Base-by-base conservation (phyloP, 2,113 vertebrate species). In the Orientallactaga bullata region DNA sequence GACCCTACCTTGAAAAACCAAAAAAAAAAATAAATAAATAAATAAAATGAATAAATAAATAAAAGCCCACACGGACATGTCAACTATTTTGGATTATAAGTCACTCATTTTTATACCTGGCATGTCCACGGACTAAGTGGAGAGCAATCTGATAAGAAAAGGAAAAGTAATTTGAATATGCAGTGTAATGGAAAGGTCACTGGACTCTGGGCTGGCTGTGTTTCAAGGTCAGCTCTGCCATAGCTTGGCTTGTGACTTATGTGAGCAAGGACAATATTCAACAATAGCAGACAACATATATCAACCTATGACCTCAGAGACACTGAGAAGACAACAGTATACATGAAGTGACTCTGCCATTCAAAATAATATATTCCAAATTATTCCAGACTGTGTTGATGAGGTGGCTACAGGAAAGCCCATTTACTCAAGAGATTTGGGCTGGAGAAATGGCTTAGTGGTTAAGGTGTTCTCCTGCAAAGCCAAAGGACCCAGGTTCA, bases 131-230 rank as follows among this genome's bases (percentile, higher is more conserved):
- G n/a, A n/a, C n/a, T n/a, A n/a, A 79, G 26, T 65, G 0, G 5
- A 84, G 71, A 71, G 17, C 76, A 69, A 81, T 23, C 63, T 76
- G 77, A 51, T 85, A 89, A 83, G 37, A 78, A 39, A 28, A 20
- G 42, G 61, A 76, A 73, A 71, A 30, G 81, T 60, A 28, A 26
- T 13, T 1, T 66, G 90, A 76, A 71, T 73, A 81, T 16, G 42
- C 51, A 72, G 42, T 10, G 69, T 39, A 79, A 90, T n/a, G 94
- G 92, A 93, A 88, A 91, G 81, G 82, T 61, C 35, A 15, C 51
- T 63, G 18, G 26, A 35, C 90, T 71, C 76, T 11, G n/a, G n/a
- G 47, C 47, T n/a, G 72, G 80, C 83, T 30, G n/a, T 55, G 61
- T 32, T 55, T 76, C 89, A 80, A 30, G 51, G 80, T 47, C 60